Percentiles rank a stretch among this genome's conserved stretches.
phyloP scores from a whole-genome alignment of 2,113 vertebrate species.

The Agelaius phoeniceus region DNA sequence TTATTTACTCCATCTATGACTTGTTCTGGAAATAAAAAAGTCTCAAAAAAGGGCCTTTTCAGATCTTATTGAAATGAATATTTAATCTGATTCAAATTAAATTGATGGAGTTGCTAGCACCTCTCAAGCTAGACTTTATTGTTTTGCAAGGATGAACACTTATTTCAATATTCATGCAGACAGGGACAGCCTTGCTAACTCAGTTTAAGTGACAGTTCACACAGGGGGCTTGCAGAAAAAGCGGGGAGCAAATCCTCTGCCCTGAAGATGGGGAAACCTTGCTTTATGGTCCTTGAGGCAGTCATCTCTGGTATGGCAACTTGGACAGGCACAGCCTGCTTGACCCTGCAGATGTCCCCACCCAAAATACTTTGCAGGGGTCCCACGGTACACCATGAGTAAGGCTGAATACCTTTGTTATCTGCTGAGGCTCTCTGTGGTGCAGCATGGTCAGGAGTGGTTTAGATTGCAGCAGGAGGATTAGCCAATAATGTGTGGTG shows the following conservation, averaged over 20 bases:
- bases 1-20: not conserved
- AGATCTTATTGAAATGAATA: conserved; percentile 34
- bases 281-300: not conserved
- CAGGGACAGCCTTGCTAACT: not conserved
- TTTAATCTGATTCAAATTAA: conserved; percentile 55
- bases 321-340: not conserved
- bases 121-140: conserved; percentile 44
- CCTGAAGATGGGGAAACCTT: not conserved
- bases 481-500: not conserved
- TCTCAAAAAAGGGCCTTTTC: not conserved
- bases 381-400: fast-evolving
- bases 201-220: not conserved
- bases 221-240: not conserved
- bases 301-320: not conserved
- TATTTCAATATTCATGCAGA: conserved; percentile 34
- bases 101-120: not conserved
- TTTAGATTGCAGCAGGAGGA: not conserved
- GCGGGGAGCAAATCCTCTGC: not conserved
- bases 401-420: not conserved
- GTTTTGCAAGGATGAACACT: conserved; percentile 26
- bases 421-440: not conserved
- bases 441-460: not conserved
- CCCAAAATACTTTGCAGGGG: fast-evolving
- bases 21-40: not conserved
- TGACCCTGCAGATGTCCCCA: fast-evolving